A percentile compares a stretch with the other conserved stretches of the same genome.
phyloP scores from a whole-genome alignment of 2,888 invertebrate species.

The Tigriopus californicus region DNA sequence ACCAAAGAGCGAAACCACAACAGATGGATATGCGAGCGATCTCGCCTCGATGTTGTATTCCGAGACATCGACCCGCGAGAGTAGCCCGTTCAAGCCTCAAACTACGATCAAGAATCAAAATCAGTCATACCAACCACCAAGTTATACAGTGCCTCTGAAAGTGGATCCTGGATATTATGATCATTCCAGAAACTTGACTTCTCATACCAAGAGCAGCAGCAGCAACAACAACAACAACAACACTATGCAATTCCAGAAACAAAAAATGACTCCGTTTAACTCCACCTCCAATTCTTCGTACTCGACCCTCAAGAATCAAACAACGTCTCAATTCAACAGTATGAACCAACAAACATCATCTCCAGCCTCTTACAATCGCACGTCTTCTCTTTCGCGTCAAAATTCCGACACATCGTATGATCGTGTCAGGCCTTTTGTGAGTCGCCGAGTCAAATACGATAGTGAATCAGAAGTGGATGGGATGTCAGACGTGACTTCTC shows the following conservation, averaged over 20 bases:
- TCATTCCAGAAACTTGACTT: too few relatives aligned
- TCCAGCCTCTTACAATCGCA: neutral
- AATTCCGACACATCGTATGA: slow-evolving; percentile 6
- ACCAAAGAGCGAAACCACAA: neutral
- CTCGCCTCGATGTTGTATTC: neutral
- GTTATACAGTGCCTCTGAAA: too few relatives aligned
- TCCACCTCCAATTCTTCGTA: neutral
- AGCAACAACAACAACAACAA: too few relatives aligned
- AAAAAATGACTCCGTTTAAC: neutral
- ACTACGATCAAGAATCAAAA: neutral
- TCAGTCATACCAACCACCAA: too few relatives aligned
- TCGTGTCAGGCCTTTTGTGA: neutral
- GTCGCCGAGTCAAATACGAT: neutral
- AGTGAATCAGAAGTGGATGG: neutral
- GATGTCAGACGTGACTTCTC: neutral
- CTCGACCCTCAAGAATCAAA: too few relatives aligned
- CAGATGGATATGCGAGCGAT: neutral
- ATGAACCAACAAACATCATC: neutral
- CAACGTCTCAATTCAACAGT: too few relatives aligned
- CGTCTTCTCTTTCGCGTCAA: neutral
- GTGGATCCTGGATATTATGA: too few relatives aligned
- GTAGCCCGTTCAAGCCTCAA: neutral
- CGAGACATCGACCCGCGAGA: neutral
- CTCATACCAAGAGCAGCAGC: too few relatives aligned
- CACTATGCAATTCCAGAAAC: neutral